Evolutionary conservation across 2,888 invertebrate genomes (phyloP).

Genomic region (Hecatera dysodea): DNA sequence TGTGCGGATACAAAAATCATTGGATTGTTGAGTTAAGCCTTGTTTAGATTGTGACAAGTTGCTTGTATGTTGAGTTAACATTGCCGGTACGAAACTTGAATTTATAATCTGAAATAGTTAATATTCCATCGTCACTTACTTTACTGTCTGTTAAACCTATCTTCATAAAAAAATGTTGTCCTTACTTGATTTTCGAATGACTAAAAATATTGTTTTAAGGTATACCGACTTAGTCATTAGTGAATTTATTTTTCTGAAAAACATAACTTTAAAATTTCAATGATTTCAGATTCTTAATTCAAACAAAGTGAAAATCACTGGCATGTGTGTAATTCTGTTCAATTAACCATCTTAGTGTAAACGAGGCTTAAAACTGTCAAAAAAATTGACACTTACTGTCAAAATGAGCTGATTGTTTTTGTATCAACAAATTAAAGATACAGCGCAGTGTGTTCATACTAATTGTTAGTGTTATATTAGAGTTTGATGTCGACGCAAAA

Average conservation of each 20-base stretch:
- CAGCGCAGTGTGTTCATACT: slow-evolving; percentile 65
- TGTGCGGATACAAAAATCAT: slow-evolving; percentile 40
- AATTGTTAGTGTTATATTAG: slow-evolving; percentile 44
- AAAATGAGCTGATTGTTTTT: slow-evolving; percentile 51
- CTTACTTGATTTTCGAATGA: too few relatives aligned
- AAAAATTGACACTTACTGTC: slow-evolving; percentile 17
- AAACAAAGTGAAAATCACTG: neutral
- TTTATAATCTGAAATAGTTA: neutral
- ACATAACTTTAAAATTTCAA: neutral
- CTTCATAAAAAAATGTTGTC: too few relatives aligned
- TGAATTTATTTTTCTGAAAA: too few relatives aligned
- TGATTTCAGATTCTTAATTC: neutral
- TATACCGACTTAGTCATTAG: neutral
- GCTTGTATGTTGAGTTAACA: neutral
- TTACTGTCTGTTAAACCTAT: too few relatives aligned
- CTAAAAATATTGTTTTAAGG: neutral
- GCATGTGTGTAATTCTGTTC: neutral
- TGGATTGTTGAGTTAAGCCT: slow-evolving; percentile 15
- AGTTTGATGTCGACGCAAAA: slow-evolving; percentile 44
- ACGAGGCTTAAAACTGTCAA: slow-evolving; percentile 22
- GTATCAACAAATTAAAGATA: slow-evolving; percentile 55
- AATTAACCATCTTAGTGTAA: neutral
- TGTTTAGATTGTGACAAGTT: neutral
- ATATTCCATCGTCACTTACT: neutral
- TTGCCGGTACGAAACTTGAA: neutral